These are phyloP conservation scores for Cydia strobilella DNA, from an alignment of 1,140 invertebrate genomes.

Conservation along the genomic window DNA sequence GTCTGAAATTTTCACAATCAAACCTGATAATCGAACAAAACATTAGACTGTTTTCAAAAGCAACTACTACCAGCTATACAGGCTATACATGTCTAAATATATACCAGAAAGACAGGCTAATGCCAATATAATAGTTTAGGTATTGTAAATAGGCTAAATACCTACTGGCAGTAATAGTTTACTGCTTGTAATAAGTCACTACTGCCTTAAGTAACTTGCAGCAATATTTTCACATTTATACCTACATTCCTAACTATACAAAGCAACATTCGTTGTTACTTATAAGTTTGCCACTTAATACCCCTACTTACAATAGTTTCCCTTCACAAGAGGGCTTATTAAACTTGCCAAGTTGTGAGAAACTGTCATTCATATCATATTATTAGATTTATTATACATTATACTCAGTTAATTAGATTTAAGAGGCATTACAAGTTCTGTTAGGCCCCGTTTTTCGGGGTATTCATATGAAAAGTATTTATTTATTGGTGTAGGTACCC, in stretches of 20 bases:
- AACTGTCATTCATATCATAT: slow-evolving; percentile 12
- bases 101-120: too few species aligned
- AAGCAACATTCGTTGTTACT: background rate
- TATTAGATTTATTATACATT: slow-evolving; percentile 17
- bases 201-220: background rate
- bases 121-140: too few species aligned
- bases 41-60: too few species aligned
- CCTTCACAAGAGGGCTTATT: slow-evolving; percentile 13
- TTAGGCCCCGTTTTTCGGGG: too few species aligned
- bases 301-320: slow-evolving; percentile 10
- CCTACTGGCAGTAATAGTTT: too few species aligned
- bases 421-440: background rate
- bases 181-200: too few species aligned
- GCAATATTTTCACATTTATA: background rate
- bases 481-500: background rate
- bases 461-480: too few species aligned
- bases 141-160: too few species aligned
- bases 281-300: slow-evolving; percentile 13
- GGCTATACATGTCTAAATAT: too few species aligned
- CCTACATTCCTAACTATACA: background rate
- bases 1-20: too few species aligned
- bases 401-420: slow-evolving; percentile 3
- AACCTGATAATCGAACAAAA: too few species aligned
- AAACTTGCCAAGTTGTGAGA: slow-evolving; percentile 3
- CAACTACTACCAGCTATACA: too few species aligned